Percentiles rank a stretch among this genome's conserved stretches.
phyloP scores from a whole-genome alignment of 2,888 invertebrate genomes.

The Microplitis deprimator region DNA sequence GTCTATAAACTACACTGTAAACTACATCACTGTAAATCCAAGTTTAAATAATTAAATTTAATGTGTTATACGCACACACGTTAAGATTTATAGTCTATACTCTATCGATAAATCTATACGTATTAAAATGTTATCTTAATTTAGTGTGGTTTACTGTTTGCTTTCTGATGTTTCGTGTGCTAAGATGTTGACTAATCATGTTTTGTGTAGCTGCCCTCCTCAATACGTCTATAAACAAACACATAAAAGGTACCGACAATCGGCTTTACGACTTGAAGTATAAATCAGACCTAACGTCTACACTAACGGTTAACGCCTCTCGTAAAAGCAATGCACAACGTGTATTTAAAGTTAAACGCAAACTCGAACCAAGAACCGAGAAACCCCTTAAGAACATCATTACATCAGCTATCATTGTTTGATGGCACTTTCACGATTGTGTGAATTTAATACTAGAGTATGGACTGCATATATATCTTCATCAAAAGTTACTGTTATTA shows the following conservation, averaged over 20 bases:
- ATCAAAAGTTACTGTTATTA: neutral
- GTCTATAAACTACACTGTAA: neutral
- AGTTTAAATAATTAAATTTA: too few relatives aligned
- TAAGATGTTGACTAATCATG: neutral
- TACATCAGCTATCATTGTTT: neutral
- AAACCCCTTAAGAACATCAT: neutral
- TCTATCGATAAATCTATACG: neutral
- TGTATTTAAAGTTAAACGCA: slow-evolving; percentile 22
- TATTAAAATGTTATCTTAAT: neutral
- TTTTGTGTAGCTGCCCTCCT: neutral
- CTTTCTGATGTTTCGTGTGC: neutral
- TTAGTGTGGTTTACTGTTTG: too few relatives aligned
- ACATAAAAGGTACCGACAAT: slow-evolving; percentile 18
- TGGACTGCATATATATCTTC: neutral
- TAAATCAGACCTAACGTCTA: slow-evolving; percentile 30
- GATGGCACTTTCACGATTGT: slow-evolving; percentile 11
- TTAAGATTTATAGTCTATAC: neutral
- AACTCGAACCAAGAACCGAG: neutral
- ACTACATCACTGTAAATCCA: too few relatives aligned
- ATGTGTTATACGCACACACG: too few relatives aligned
- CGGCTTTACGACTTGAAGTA: slow-evolving; percentile 23
- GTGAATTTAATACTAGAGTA: slow-evolving; percentile 16
- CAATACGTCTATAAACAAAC: slow-evolving; percentile 21
- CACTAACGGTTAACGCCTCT: slow-evolving; percentile 30
- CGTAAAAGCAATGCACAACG: slow-evolving; percentile 26